Evolutionary conservation across 2,888 invertebrate genomes (phyloP).

Genomic region (Pyralis farinalis): DNA sequence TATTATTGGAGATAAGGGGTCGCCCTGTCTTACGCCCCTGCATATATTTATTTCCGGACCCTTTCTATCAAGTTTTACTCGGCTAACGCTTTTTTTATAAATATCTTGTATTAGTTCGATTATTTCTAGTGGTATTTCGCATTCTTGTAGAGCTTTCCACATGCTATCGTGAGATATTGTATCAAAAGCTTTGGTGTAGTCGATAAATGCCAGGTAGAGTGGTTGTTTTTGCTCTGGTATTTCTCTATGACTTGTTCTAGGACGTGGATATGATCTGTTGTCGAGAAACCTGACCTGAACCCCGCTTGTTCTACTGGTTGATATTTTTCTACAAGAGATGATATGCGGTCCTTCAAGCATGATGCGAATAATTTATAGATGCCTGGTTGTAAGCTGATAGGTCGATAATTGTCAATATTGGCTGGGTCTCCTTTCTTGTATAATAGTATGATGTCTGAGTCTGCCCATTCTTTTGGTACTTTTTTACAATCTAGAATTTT

Average conservation of each 20-base stretch:
- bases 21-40: not conserved
- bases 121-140: slow-evolving; percentile 9
- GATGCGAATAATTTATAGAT: slow-evolving; percentile 23
- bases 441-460: slow-evolving; percentile 23
- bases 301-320: slow-evolving; percentile 15
- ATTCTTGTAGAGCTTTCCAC: slow-evolving; percentile 11
- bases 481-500: slow-evolving; percentile 21
- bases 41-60: not conserved
- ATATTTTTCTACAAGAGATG: slow-evolving; percentile 20
- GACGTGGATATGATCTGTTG: not conserved
- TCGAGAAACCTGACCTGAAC: not conserved
- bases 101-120: slow-evolving; percentile 12
- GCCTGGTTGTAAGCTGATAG: slow-evolving; percentile 24
- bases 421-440: slow-evolving; percentile 26
- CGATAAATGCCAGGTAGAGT: not conserved
- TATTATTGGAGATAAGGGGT: too few relatives aligned
- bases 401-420: slow-evolving; percentile 22
- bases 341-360: slow-evolving; percentile 18
- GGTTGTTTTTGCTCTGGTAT: not conserved
- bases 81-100: slow-evolving; percentile 11
- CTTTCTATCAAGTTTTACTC: not conserved
- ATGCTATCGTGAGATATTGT: slow-evolving; percentile 7
- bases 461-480: slow-evolving; percentile 23
- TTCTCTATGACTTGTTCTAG: not conserved
- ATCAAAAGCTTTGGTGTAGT: not conserved